A percentile compares a stretch with the other conserved stretches of the same genome.
These are phyloP conservation scores for Bombus difficillimus DNA, from an alignment of 1,140 invertebrate genomes.

Conservation along the genomic window DNA sequence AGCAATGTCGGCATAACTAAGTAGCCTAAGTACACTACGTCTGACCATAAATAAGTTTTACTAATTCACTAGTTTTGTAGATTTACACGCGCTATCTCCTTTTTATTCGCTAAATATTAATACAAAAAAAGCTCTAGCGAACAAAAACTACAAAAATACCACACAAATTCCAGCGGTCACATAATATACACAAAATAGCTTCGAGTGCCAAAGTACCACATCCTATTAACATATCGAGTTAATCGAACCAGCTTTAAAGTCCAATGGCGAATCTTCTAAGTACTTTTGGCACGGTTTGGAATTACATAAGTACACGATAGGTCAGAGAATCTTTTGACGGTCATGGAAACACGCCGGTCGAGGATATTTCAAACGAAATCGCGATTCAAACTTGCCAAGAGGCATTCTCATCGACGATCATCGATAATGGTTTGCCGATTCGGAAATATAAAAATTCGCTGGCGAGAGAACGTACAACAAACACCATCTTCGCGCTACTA, in stretches of 20 bases:
- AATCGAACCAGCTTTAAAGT: not conserved
- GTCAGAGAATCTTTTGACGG: not conserved
- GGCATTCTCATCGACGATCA: not conserved
- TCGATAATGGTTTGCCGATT: not conserved
- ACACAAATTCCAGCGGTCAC: not conserved
- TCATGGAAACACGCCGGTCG: not conserved
- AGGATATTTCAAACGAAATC: not conserved
- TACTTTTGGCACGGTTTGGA: not conserved
- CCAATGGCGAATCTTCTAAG: too few relatives aligned
- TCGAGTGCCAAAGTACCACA: not conserved
- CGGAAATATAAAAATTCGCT: constrained; percentile 10
- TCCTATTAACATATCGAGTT: not conserved
- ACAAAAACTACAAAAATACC: not conserved
- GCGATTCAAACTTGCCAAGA: constrained; percentile 33
- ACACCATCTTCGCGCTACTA: not conserved
- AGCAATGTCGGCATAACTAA: not conserved
- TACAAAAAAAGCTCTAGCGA: too few relatives aligned
- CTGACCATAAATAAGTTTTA: not conserved
- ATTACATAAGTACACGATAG: not conserved
- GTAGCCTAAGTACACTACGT: not conserved
- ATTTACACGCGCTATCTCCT: too few relatives aligned
- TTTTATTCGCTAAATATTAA: too few relatives aligned
- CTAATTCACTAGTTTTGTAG: not conserved
- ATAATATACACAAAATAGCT: not conserved
- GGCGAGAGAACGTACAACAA: not conserved